Conservation (phyloP, 1,140 invertebrate species). For the Ephestia elutella region DNA sequence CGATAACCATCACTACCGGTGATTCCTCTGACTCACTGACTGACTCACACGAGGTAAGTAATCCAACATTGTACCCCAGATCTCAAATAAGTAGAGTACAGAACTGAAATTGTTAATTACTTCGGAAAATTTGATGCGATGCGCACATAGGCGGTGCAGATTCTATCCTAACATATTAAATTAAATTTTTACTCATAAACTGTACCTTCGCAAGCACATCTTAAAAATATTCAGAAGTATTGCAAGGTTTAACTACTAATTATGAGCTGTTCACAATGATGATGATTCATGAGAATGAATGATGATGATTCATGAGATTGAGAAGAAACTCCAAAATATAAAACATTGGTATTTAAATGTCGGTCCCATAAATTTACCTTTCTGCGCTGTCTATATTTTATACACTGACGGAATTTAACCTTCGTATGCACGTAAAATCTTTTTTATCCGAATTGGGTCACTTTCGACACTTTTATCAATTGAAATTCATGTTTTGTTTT, state of each 20-base stretch:
- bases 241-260: no score
- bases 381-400: background rate
- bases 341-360: no score
- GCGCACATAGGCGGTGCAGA: no score
- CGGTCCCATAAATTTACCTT: background rate
- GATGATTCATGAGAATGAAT: no score
- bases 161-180: no score
- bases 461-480: background rate
- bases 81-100: background rate
- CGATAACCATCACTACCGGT: conserved; percentile 7
- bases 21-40: conserved; percentile 6
- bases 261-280: no score
- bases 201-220: no score
- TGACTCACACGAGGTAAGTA: conserved; percentile 7
- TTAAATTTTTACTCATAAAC: no score
- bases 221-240: no score
- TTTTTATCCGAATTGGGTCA: background rate
- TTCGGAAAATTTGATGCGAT: no score
- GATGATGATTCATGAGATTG: no score
- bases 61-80: background rate
- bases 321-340: no score
- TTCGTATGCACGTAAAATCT: background rate
- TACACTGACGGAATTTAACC: background rate
- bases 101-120: background rate
- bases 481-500: background rate